Evolutionary conservation across 2,113 vertebrate genomes (phyloP), one percentile per base, ranked within the genome.

Genomic region (Crotalus tigris): DNA sequence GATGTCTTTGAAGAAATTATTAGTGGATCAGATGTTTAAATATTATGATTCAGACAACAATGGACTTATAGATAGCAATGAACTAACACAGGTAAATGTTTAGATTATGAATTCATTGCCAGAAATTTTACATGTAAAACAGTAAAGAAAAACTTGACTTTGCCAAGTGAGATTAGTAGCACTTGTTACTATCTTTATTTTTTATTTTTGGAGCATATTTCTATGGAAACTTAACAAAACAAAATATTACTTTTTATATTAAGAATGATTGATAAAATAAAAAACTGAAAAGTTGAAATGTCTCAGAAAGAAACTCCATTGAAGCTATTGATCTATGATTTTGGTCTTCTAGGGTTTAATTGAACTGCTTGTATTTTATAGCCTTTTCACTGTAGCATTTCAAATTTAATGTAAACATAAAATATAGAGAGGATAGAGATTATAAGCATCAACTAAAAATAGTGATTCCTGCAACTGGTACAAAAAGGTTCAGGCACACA

Each of bases 21-120:
- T 99, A 92, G 98, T 99, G 61, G 99, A 99, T 95, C 94, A 98
- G 51, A 98, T 99, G 98, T 99, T 99, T 96, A 98, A 98, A 92
- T 98, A 98, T 96, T 99, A 99, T 94, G 99, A 99, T 93, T 97
- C 98, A 5, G 98, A 99, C 95, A 97, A 95, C 88, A 98, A 97
- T 4, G 98, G 98, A 95, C 97, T 98, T 93, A 96, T 99, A 94
- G 99, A 99, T 94, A 98, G 95, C 94, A 98, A 97, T 17, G 99
- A 99, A 95, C 97, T 99, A 93, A 98, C 98, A 96, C 99, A 99
- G 99, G 99, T 99, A 97, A 96, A 96, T 23, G 8, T 53, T 91
- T 92, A 51, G 0, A 3, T 95, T 94, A 91, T 85, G 0, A 94
- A 95, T 93, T 33, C 13, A 0, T 92, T 95, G 92, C 4, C 17